These are phyloP conservation scores for Rhagoletis pomonella DNA, from an alignment of 1,140 invertebrate species.

Conservation along the genomic window DNA sequence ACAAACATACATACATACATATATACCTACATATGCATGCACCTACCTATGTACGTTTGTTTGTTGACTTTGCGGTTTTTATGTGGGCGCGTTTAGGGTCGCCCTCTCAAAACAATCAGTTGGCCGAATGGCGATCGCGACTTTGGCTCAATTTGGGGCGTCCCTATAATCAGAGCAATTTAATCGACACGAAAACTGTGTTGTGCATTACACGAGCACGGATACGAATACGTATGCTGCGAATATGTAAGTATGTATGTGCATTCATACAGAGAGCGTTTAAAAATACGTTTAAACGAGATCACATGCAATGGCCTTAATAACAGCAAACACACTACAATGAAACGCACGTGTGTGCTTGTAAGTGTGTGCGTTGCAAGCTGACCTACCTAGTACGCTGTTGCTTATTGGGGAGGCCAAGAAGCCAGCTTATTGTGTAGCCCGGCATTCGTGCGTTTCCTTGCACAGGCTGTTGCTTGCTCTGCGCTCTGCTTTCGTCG, in stretches of 20 bases:
- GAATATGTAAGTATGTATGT: no score
- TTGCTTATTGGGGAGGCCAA: neutral
- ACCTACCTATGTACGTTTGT: neutral
- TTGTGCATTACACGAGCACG: constrained; percentile 32
- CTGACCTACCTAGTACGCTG: constrained; percentile 8
- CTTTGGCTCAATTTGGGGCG: constrained; percentile 34
- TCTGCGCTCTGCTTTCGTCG: neutral
- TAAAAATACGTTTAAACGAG: constrained; percentile 52
- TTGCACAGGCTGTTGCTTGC: neutral
- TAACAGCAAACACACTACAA: neutral
- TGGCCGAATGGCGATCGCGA: neutral
- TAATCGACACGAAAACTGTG: constrained; percentile 51
- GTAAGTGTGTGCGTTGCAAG: neutral
- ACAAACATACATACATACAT: no score
- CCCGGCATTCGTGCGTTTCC: neutral
- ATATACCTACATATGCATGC: neutral
- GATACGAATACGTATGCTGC: no score
- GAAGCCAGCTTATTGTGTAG: neutral
- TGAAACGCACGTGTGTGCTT: neutral
- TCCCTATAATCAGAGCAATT: constrained; percentile 51
- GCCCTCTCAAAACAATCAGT: constrained; percentile 22
- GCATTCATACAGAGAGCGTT: neutral
- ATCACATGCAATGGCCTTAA: constrained; percentile 6
- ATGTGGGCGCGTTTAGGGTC: constrained; percentile 31
- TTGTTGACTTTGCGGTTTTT: constrained; percentile 25